Evolutionary conservation across 2,113 vertebrate species (phyloP), one percentile per base, ranked within the genome.

Genomic region (Nansenia antarctica): DNA sequence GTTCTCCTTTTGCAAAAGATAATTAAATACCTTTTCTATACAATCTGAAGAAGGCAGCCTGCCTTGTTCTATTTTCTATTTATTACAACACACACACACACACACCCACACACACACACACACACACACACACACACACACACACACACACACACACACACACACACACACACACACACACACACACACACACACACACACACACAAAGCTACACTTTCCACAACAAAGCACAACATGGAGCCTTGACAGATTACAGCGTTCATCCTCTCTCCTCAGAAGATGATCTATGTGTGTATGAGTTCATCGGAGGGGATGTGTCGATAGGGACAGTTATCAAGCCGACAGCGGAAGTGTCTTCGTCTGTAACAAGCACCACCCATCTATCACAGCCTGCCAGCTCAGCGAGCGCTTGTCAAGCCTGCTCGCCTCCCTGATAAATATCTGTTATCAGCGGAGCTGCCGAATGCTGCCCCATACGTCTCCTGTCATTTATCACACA

Each of bases 381-480:
- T 47, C 18, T 47, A 5, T 47, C 0, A n/a, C 45, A 6, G n/a
- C 20, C 11, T 42, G 12, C 18, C 47, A 55, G 62, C 67, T 85
- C 78, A 79, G 77, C 81, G 79, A 80, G 73, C 31, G 31, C 53
- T 24, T 45, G 76, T 82, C 82, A 74, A 35, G 76, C 81, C 70
- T 62, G 53, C 78, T 84, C 76, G 71, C 52, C 72, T 74, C 69
- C 65, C 45, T 87, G 76, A 86, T 87, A 76, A 78, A 84, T 66
- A 34, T 52, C 18, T 70, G 53, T 45, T 58, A 35, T 65, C 64
- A 59, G 63, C 63, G 29, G 24, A 39, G 22, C n/a, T 22, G 18
- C 32, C 22, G 32, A 71, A 42, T 24, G 5, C 32, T 20, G 45
- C 24, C 27, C 57, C 20, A 58, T 52, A 15, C 24, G 9, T 27